These are phyloP conservation scores for Sebastes hubbsi DNA, from an alignment of 2,797 vertebrate genomes.

Conservation along the genomic window DNA sequence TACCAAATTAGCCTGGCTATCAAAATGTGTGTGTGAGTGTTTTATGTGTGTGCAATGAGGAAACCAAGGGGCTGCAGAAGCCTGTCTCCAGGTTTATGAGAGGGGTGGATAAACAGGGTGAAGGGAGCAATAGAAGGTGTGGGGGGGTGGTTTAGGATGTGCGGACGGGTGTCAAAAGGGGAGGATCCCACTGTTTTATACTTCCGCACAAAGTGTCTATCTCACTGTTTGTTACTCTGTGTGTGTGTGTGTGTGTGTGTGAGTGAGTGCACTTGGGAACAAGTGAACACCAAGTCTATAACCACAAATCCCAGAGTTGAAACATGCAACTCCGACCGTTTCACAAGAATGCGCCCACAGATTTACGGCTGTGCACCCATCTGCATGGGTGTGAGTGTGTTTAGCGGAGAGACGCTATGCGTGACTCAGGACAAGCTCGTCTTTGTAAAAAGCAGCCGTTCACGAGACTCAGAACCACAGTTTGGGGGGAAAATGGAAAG, in stretches of 20 bases:
- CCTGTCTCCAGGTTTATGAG: conserved; percentile 64
- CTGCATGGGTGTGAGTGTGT: conserved; percentile 58
- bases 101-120: conserved; percentile 41
- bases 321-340: conserved; percentile 36
- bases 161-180: conserved; percentile 30
- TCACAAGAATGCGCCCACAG: conserved; percentile 52
- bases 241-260: background rate
- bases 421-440: conserved; percentile 58
- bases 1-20: background rate
- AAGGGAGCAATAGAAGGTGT: conserved; percentile 3
- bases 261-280: background rate
- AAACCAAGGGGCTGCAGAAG: conserved; percentile 36
- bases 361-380: conserved; percentile 56
- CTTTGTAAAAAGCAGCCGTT: conserved; percentile 63
- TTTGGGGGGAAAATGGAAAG: conserved; percentile 57
- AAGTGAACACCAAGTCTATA: conserved; percentile 21
- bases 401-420: conserved; percentile 47
- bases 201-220: conserved; percentile 39
- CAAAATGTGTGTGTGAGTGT: background rate
- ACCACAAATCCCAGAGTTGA: conserved; percentile 35
- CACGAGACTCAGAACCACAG: conserved; percentile 49
- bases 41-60: conserved; percentile 31
- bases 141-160: background rate
- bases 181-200: conserved; percentile 41
- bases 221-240: conserved; percentile 12